Evolutionary conservation across 2,113 vertebrate genomes (phyloP).

Genomic region (Procapra przewalskii): DNA sequence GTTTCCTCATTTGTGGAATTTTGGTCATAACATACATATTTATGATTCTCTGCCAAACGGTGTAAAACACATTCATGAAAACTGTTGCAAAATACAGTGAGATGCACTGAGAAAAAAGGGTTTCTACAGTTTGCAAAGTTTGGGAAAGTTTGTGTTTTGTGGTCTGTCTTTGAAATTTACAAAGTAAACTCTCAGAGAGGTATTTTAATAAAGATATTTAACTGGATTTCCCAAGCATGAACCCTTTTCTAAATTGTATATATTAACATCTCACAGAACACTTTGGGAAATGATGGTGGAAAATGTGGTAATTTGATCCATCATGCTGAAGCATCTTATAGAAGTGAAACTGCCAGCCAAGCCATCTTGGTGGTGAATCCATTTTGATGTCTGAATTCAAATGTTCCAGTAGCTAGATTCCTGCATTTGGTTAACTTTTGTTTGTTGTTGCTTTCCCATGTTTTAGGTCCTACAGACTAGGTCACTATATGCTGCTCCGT

Average conservation of each 20-base stretch:
- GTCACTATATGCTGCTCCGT: background rate
- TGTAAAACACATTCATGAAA: background rate
- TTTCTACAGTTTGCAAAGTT: background rate
- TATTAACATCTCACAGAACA: background rate
- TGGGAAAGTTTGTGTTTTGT: background rate
- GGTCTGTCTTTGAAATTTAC: background rate
- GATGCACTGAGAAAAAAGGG: background rate
- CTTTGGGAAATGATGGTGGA: no score
- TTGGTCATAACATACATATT: background rate
- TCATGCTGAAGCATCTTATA: accelerated
- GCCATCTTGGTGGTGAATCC: background rate
- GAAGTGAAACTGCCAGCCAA: no score
- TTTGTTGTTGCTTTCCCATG: background rate
- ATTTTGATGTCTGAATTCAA: accelerated
- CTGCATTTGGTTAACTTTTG: background rate
- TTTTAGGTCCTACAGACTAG: background rate
- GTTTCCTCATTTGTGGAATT: background rate
- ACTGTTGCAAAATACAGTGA: background rate
- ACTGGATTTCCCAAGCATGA: background rate
- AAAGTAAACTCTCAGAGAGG: background rate
- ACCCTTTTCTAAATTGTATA: background rate
- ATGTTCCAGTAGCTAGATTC: background rate
- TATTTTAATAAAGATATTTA: background rate
- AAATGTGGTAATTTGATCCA: background rate
- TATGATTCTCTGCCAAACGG: background rate